phyloP scores from a whole-genome alignment of 2,888 invertebrate species.

The Apoda limacodes region DNA sequence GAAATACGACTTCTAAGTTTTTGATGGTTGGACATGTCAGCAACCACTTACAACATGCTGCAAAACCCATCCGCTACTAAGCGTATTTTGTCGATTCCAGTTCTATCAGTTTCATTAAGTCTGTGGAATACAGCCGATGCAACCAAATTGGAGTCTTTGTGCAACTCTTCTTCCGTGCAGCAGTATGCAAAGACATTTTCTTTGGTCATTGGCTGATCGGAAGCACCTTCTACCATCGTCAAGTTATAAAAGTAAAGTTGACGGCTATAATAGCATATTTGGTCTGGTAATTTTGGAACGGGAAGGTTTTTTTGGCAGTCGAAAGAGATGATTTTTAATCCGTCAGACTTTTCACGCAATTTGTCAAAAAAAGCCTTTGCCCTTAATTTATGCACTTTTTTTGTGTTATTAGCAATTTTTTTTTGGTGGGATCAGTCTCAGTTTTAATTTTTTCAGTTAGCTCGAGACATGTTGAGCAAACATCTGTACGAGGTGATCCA shows the following conservation, averaged over 20 bases:
- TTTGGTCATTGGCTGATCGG: constrained; percentile 8
- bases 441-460: neutral
- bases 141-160: constrained; percentile 27
- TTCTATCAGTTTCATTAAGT: constrained; percentile 12
- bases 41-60: constrained; percentile 21
- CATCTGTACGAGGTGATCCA: neutral
- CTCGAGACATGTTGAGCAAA: neutral
- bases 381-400: neutral
- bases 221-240: constrained; percentile 18
- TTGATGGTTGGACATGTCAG: constrained; percentile 1
- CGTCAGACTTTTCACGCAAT: neutral
- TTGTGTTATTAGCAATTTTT: neutral
- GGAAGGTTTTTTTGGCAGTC: neutral
- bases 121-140: constrained; percentile 24
- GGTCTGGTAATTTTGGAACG: neutral
- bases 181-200: constrained; percentile 22
- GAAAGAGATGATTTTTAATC: neutral
- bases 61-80: constrained; percentile 12
- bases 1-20: neutral
- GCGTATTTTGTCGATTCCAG: constrained; percentile 1
- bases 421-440: neutral
- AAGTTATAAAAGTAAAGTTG: constrained; percentile 5
- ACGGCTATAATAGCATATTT: constrained; percentile 4
- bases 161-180: constrained; percentile 23
- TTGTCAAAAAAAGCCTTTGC: neutral